phyloP scores from a whole-genome alignment of 30 jellyfish, hydroid and myxozoan species.

The Haliclystus octoradiatus region DNA sequence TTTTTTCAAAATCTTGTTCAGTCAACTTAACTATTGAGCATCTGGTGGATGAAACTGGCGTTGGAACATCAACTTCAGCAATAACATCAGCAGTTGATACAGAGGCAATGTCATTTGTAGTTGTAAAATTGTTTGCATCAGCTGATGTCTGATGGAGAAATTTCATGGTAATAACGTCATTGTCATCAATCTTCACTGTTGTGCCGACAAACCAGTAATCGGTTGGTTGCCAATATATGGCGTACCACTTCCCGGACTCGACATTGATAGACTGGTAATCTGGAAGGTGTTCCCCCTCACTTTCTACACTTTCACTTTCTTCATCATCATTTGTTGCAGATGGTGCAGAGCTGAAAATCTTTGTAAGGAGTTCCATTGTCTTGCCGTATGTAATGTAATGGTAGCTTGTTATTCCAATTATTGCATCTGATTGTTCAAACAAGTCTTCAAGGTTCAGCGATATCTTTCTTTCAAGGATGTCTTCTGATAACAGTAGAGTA shows the following conservation, averaged over 20 bases:
- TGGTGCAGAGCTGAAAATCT: not conserved
- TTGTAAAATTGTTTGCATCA: conserved; percentile 23
- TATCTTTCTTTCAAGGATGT: conserved; percentile 5
- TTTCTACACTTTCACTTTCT: conserved; percentile 3
- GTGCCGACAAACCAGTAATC: conserved; percentile 12
- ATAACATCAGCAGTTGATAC: conserved; percentile 22
- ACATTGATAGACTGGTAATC: no score
- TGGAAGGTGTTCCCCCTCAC: not conserved
- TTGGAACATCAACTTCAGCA: no score
- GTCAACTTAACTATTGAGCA: conserved; percentile 49
- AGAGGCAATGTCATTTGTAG: conserved; percentile 11
- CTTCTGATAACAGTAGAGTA: conserved; percentile 14
- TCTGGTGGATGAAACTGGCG: conserved; percentile 33
- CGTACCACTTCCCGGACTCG: conserved; percentile 27
- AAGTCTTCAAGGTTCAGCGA: conserved; percentile 14
- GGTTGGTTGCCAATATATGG: conserved; percentile 19
- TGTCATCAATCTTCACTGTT: conserved; percentile 4
- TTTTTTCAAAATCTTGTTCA: conserved; percentile 24
- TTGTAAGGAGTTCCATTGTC: conserved; percentile 10
- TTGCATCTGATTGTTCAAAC: conserved; percentile 4
- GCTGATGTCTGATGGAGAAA: not conserved
- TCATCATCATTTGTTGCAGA: not conserved
- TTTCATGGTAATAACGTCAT: no score
- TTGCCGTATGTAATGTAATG: conserved; percentile 5
- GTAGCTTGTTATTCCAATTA: conserved; percentile 18